A percentile compares a stretch with the other conserved stretches of the same genome.
Conservation (phyloP, 2,888 invertebrate genomes). For the Chaetoderma sp. region DNA sequence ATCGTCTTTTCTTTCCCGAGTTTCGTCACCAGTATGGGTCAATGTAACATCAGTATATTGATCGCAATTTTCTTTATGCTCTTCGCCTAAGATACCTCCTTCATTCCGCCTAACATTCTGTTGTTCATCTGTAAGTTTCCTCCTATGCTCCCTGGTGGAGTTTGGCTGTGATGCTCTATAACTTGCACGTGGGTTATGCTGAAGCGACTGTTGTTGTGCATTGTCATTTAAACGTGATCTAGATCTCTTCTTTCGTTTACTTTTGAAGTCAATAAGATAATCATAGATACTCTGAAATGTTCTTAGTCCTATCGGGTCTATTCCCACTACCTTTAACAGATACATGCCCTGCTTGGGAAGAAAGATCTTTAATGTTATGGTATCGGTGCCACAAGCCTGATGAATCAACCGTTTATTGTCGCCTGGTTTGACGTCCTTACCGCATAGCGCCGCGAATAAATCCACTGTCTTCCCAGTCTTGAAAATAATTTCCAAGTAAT, state of each 20-base stretch:
- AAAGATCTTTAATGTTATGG: slow-evolving; percentile 25
- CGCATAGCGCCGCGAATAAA: slow-evolving; percentile 22
- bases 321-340: slow-evolving; percentile 32
- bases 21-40: too few species aligned
- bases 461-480: slow-evolving; percentile 10
- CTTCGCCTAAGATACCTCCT: too few species aligned
- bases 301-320: slow-evolving; percentile 3
- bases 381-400: slow-evolving; percentile 18
- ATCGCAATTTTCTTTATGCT: too few species aligned
- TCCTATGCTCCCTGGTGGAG: too few species aligned
- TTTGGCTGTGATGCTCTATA: too few species aligned
- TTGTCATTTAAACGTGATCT: not conserved
- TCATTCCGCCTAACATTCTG: too few species aligned
- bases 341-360: slow-evolving; percentile 30
- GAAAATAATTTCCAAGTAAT: slow-evolving; percentile 1
- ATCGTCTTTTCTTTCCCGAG: too few species aligned
- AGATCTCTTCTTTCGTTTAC: not conserved
- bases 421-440: slow-evolving; percentile 21
- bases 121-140: too few species aligned
- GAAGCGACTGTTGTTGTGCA: not conserved
- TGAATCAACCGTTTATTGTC: slow-evolving; percentile 25
- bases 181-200: too few species aligned
- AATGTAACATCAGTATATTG: too few species aligned
- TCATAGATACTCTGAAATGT: slow-evolving; percentile 28
- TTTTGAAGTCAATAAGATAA: slow-evolving; percentile 28